These are phyloP conservation scores for Porites divaricata DNA, from an alignment of 92 coral and sea anemone species.

Conservation along the genomic window DNA sequence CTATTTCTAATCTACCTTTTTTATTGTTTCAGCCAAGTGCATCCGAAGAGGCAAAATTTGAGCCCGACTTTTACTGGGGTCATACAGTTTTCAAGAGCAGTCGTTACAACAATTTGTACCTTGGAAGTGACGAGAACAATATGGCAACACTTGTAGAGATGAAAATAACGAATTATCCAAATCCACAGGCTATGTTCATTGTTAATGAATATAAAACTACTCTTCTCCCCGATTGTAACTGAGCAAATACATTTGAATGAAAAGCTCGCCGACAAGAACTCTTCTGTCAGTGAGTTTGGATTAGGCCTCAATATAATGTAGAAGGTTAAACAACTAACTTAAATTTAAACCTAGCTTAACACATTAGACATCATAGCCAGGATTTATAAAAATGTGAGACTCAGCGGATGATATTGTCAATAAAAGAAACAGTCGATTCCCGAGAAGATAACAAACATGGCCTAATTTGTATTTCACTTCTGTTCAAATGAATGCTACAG, in stretches of 20 bases:
- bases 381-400: too few species aligned
- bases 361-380: too few species aligned
- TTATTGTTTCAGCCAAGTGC: not conserved
- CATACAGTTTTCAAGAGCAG: conserved; percentile 13
- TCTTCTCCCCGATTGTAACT: not conserved
- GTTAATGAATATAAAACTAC: not conserved
- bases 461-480: too few species aligned
- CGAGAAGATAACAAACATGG: too few species aligned
- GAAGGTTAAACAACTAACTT: too few species aligned
- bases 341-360: too few species aligned
- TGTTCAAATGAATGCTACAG: too few species aligned
- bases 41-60: not conserved
- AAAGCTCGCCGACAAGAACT: too few species aligned
- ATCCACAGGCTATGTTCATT: conserved; percentile 39
- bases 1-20: not conserved
- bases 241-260: not conserved
- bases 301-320: too few species aligned
- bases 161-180: not conserved
- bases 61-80: conserved; percentile 31
- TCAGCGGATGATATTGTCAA: too few species aligned
- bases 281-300: too few species aligned
- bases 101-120: not conserved
- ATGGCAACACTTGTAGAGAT: conserved; percentile 31
- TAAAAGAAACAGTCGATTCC: too few species aligned
- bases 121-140: conserved; percentile 5